Evolutionary conservation across 2,113 vertebrate species (phyloP).

Genomic region (Chaetops frenatus): DNA sequence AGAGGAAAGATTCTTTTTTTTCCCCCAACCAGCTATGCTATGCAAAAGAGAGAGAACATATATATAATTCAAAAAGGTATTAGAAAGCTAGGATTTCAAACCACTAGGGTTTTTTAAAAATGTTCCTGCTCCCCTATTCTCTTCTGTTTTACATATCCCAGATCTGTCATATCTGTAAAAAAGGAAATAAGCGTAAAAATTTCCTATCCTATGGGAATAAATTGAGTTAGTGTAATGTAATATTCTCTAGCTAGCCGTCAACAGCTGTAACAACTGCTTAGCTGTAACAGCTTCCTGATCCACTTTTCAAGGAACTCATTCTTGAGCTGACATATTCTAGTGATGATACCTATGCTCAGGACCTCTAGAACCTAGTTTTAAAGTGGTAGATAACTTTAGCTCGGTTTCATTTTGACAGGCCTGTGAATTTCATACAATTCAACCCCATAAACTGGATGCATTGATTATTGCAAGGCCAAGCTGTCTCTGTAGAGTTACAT

Average conservation of each 20-base stretch:
- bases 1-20: not conserved
- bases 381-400: not conserved
- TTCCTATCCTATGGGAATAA: not conserved
- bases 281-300: constrained; percentile 6
- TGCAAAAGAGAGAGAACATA: not conserved
- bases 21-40: not conserved
- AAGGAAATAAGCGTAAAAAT: not conserved
- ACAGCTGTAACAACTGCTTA: not conserved
- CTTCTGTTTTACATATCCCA: constrained; percentile 15
- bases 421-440: not conserved
- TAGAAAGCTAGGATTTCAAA: not conserved
- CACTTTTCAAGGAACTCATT: not conserved
- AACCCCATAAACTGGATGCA: not conserved
- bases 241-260: not conserved
- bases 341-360: not conserved
- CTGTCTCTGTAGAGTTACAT: not conserved
- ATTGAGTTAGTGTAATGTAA: not conserved
- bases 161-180: not conserved
- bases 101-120: not conserved
- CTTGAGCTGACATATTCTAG: not conserved
- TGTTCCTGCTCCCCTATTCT: not conserved
- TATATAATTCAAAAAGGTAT: not conserved
- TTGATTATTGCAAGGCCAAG: not conserved
- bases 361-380: not conserved
- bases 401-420: not conserved